Evolutionary conservation across 2,888 invertebrate species (phyloP).

Genomic region (Caenorhabditis japonica): DNA sequence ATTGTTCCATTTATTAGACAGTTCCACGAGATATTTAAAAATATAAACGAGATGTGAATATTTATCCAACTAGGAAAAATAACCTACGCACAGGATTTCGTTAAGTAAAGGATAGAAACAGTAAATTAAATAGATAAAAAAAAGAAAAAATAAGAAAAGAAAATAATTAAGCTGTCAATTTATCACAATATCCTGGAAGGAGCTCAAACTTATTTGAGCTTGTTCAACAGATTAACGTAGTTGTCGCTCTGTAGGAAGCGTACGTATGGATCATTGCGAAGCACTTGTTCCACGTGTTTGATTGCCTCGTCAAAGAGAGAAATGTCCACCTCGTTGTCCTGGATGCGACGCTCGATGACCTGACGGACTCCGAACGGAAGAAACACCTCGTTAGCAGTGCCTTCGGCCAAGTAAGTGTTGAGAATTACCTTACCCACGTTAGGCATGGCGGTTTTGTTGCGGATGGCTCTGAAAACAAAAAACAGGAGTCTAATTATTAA

Average conservation of each 20-base stretch:
- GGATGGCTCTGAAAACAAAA: constrained; percentile 47
- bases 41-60: no score
- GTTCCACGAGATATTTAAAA: no score
- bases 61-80: no score
- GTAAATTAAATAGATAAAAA: no score
- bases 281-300: constrained; percentile 74
- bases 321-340: constrained; percentile 72
- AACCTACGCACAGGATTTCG: no score
- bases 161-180: no score
- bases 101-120: no score
- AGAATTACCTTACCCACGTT: constrained; percentile 73
- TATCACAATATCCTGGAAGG: no score
- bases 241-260: constrained; percentile 73
- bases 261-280: constrained; percentile 75
- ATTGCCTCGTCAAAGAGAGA: constrained; percentile 75
- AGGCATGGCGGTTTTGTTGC: constrained; percentile 72
- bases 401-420: constrained; percentile 73
- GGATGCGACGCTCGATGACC: constrained; percentile 66
- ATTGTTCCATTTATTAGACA: no score
- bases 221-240: constrained; percentile 65
- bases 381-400: constrained; percentile 73
- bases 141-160: no score
- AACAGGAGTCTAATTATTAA: no score
- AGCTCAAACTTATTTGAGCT: constrained; percentile 48
- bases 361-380: constrained; percentile 76